phyloP scores from a whole-genome alignment of 2,888 invertebrate species.

The Lasioglossum calceatum region DNA sequence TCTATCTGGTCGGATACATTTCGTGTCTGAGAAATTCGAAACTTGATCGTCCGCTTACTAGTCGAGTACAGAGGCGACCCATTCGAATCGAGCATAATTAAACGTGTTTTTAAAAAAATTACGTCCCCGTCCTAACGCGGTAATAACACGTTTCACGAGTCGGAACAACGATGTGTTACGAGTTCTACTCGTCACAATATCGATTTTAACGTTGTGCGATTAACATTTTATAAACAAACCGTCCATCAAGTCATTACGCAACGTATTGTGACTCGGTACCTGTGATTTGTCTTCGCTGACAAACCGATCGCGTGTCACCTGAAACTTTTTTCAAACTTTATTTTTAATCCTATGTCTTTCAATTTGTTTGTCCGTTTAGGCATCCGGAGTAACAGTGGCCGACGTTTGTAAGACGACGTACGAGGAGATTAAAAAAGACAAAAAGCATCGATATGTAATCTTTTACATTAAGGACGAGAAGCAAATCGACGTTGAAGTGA shows the following conservation, averaged over 20 bases:
- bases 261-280: constrained; percentile 43
- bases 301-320: constrained; percentile 15
- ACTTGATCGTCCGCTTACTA: neutral
- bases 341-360: constrained; percentile 8
- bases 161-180: constrained; percentile 7
- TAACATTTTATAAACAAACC: constrained; percentile 51
- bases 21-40: neutral
- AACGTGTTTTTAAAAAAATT: neutral
- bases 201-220: constrained; percentile 59
- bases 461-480: constrained; percentile 98
- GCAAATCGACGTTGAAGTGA: constrained; percentile 97
- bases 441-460: constrained; percentile 98
- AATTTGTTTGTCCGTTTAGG: constrained; percentile 85
- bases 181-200: constrained; percentile 41
- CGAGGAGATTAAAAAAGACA: constrained; percentile 99
- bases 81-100: neutral
- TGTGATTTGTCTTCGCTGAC: constrained; percentile 22
- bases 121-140: neutral
- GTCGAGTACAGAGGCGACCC: neutral
- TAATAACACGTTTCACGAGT: constrained; percentile 14
- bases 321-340: neutral
- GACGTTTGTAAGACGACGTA: constrained; percentile 97
- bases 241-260: constrained; percentile 56
- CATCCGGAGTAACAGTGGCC: constrained; percentile 98
- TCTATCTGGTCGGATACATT: neutral